A percentile compares a stretch with the other conserved stretches of the same genome.
phyloP scores from a whole-genome alignment of 30 jellyfish, hydroid and myxozoan genomes.

The Rhopilema esculentum region DNA sequence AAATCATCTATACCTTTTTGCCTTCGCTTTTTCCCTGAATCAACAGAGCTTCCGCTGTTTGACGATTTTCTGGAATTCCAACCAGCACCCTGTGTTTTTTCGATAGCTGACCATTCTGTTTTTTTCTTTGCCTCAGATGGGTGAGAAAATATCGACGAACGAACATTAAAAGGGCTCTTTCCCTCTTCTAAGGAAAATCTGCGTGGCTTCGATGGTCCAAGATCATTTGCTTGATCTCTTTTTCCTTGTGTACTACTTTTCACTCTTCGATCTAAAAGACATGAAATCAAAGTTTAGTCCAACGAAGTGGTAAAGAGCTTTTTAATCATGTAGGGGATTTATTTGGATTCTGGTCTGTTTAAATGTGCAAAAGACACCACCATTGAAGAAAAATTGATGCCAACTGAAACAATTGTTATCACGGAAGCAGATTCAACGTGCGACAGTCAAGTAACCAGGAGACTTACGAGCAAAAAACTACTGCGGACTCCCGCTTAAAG shows the following conservation, averaged over 20 bases:
- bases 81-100: neutral
- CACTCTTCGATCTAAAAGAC: neutral
- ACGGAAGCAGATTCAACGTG: no score
- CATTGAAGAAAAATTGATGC: no score
- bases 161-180: slow-evolving; percentile 26
- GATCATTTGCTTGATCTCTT: neutral
- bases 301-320: no score
- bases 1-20: neutral
- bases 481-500: no score
- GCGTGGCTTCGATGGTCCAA: neutral
- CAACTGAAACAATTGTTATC: no score
- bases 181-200: slow-evolving; percentile 18
- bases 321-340: no score
- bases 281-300: no score
- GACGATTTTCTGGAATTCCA: neutral
- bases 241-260: neutral
- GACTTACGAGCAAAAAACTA: no score
- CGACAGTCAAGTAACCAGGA: no score
- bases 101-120: neutral
- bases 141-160: slow-evolving; percentile 8
- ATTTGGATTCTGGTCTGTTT: no score
- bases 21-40: neutral
- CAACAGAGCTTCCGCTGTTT: neutral
- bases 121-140: slow-evolving; percentile 9
- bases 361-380: no score